Conservation (phyloP, 2,797 vertebrate genomes). For the Vipera latastei region DNA sequence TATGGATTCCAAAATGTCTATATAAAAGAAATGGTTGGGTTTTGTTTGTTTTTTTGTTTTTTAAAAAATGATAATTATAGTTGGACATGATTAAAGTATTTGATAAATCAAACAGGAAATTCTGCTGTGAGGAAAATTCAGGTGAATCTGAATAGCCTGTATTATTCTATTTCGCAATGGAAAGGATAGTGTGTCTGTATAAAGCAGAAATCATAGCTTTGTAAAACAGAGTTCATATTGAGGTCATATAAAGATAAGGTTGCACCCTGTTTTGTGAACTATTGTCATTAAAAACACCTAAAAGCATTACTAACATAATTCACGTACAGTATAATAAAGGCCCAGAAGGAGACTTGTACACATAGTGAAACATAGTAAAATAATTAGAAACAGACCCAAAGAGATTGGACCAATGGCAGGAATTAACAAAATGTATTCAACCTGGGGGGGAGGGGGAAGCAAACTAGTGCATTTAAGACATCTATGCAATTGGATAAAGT, state of each 20-base stretch:
- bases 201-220: not conserved
- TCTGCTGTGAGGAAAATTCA: slow-evolving; percentile 25
- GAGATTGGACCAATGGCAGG: not conserved
- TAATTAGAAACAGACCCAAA: slow-evolving; percentile 1
- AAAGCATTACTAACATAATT: slow-evolving; percentile 19
- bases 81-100: slow-evolving; percentile 29
- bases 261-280: slow-evolving; percentile 4
- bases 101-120: slow-evolving; percentile 21
- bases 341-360: not conserved
- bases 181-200: slow-evolving; percentile 4
- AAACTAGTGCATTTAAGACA: not conserved
- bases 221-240: not conserved
- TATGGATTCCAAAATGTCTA: not conserved
- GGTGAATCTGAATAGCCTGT: slow-evolving; percentile 4
- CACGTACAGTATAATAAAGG: not conserved
- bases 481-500: not conserved
- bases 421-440: slow-evolving; percentile 4
- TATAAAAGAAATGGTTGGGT: not conserved
- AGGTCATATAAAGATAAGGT: not conserved
- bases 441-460: not conserved
- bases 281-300: not conserved
- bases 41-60: not conserved
- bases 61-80: not conserved
- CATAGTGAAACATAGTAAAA: not conserved
- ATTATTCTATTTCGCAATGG: slow-evolving; percentile 34